phyloP scores from a whole-genome alignment of 2,888 invertebrate species.

The Agriopis leucophaearia region DNA sequence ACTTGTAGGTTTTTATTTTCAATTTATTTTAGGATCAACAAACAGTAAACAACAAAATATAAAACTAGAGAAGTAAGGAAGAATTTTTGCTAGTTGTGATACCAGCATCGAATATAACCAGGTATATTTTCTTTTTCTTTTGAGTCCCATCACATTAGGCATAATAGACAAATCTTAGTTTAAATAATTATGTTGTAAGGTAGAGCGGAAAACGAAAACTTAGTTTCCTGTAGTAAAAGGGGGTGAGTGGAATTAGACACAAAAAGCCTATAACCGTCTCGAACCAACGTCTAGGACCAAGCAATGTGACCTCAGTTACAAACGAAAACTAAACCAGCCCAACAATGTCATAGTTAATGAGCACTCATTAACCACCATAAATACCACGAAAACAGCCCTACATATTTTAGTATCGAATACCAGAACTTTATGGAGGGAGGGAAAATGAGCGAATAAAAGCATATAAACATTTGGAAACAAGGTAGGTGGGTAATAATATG shows the following conservation, averaged over 20 bases:
- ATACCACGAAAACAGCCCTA: constrained; percentile 10
- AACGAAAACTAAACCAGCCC: constrained; percentile 9
- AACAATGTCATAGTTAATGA: constrained; percentile 14
- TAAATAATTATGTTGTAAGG: too few relatives aligned
- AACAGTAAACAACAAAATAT: too few relatives aligned
- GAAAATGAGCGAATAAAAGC: constrained; percentile 20
- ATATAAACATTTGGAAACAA: background rate
- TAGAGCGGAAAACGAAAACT: too few relatives aligned
- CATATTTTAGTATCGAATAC: constrained; percentile 19
- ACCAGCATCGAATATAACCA: too few relatives aligned
- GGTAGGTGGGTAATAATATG: too few relatives aligned
- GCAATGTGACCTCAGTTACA: constrained; percentile 1
- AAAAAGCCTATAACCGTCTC: background rate
- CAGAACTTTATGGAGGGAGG: constrained; percentile 21
- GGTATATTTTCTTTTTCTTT: background rate
- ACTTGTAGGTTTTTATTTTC: background rate
- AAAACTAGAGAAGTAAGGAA: too few relatives aligned
- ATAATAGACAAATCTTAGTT: too few relatives aligned
- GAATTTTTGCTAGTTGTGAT: too few relatives aligned
- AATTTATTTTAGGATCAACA: too few relatives aligned
- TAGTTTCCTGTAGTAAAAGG: too few relatives aligned
- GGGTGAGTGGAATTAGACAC: too few relatives aligned
- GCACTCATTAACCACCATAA: background rate
- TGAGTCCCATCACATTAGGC: too few relatives aligned
- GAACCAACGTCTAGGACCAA: background rate